These are phyloP conservation scores for Ramphastos sulfuratus DNA, from an alignment of 2,113 vertebrate species.

Conservation along the genomic window DNA sequence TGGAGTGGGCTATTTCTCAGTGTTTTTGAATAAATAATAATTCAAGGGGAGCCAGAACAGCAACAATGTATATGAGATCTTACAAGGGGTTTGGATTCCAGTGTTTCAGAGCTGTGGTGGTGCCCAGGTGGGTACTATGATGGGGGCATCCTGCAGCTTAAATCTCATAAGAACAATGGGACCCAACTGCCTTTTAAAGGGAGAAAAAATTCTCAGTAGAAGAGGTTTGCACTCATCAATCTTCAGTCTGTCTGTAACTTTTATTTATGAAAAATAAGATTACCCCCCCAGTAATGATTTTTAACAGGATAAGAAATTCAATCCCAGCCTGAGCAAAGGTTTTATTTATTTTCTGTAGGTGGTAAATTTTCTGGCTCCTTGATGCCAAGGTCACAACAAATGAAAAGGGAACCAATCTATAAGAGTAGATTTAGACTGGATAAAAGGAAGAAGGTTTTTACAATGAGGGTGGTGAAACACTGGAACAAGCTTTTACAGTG, in stretches of 20 bases:
- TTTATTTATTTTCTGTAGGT: neutral
- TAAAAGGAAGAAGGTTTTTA: too few species aligned
- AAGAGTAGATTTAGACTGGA: too few species aligned
- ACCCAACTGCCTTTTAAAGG: neutral
- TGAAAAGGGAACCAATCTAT: neutral
- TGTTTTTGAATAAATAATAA: constrained; percentile 52
- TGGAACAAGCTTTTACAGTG: too few species aligned
- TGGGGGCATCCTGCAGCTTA: neutral
- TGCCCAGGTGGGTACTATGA: neutral
- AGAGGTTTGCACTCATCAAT: neutral
- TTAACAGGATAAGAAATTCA: neutral
- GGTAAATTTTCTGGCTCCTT: neutral
- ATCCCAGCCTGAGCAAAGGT: neutral
- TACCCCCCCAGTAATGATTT: neutral
- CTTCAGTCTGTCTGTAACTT: neutral
- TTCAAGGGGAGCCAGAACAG: constrained; percentile 23
- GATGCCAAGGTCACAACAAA: neutral
- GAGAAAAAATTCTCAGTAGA: neutral
- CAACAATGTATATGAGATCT: neutral
- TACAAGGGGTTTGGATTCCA: neutral
- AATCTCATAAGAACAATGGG: neutral
- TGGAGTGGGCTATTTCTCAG: neutral
- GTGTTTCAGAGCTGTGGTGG: neutral
- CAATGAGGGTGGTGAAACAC: too few species aligned
- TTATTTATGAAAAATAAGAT: neutral